phyloP scores from a whole-genome alignment of 2,888 invertebrate species.

The Eucriotettix oculatus region DNA sequence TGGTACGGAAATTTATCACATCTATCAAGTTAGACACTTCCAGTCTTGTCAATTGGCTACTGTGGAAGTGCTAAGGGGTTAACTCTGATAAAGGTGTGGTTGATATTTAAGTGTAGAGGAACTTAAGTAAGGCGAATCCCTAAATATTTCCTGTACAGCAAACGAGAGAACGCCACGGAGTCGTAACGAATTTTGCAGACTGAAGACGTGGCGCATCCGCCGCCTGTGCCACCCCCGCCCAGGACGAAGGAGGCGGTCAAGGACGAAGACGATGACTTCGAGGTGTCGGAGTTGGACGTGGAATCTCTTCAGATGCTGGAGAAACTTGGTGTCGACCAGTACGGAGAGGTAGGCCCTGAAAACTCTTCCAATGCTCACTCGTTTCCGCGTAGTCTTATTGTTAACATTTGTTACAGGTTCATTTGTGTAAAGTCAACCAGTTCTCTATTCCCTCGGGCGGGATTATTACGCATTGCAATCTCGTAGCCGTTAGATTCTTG shows the following conservation, averaged over 20 bases:
- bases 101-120: too few relatives aligned
- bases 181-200: conserved; percentile 1
- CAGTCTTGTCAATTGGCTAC: too few relatives aligned
- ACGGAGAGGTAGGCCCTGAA: conserved; percentile 27
- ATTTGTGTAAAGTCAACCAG: conserved; percentile 22
- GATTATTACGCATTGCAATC: conserved; percentile 25
- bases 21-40: too few relatives aligned
- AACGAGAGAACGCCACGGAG: too few relatives aligned
- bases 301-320: conserved; percentile 30
- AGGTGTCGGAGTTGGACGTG: conserved; percentile 10
- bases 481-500: conserved; percentile 59
- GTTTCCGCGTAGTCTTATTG: too few relatives aligned
- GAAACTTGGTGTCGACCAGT: conserved; percentile 33
- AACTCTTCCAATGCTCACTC: too few relatives aligned
- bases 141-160: neutral
- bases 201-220: neutral
- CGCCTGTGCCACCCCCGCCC: conserved; percentile 14
- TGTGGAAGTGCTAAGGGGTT: too few relatives aligned
- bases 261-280: conserved; percentile 9
- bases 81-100: too few relatives aligned
- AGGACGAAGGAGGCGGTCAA: conserved; percentile 2
- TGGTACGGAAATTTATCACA: too few relatives aligned
- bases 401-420: conserved; percentile 15
- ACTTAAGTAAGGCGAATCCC: neutral
- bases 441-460: conserved; percentile 24